Evolutionary conservation across 92 coral and sea anemone species (phyloP), one percentile per base, ranked within the genome.

Genomic region (Phenganax subtilis): DNA sequence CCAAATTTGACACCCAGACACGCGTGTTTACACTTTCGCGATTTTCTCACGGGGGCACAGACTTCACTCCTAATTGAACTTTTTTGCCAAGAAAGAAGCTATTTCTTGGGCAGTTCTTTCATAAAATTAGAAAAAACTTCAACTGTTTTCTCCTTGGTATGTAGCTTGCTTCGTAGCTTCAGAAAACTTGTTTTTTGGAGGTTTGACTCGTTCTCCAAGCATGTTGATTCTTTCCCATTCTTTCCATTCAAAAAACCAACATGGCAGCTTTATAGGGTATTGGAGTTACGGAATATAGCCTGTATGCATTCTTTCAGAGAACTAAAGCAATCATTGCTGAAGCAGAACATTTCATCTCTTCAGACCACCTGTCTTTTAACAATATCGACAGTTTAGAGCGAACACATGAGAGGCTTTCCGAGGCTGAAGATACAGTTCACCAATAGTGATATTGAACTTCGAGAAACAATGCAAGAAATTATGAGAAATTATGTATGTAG

Each of bases 381-480:
- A 71, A 80, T 80, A 84, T 86, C 78, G 87, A 85, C 61, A 79
- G 77, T 14, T 61, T 83, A 62, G 81, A 85, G 75, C 58, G 84
- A 81, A 65, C 82, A 69, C 91, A 82, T 63, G 85, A 85, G 57
- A 83, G 85, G 85, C 91, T 88, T 78, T 74, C 88, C 51, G 91
- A 85, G 89, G 91, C 87, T 77, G 86, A 83, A 57, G 89, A 88
- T 77, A 82, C 91, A 28, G 90, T 85, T 52, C 77, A 64, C 87
- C 15, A 54, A 76, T 11, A 67, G 25, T 11, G 83, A 84, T 25
- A 77, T 16, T 20, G 87, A 84, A 67, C 83, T 84, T 6, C 76
- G 77, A 55, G 67, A 65, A 15, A 51, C 62, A 72, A 83, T 74
- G 81, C 80, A 63, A 77, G 83, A 84, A 59, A 68, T 84, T 12